A percentile compares a stretch with the other conserved stretches of the same genome.
phyloP scores from a whole-genome alignment of 2,888 invertebrate species.

The Leptopilina myrica region DNA sequence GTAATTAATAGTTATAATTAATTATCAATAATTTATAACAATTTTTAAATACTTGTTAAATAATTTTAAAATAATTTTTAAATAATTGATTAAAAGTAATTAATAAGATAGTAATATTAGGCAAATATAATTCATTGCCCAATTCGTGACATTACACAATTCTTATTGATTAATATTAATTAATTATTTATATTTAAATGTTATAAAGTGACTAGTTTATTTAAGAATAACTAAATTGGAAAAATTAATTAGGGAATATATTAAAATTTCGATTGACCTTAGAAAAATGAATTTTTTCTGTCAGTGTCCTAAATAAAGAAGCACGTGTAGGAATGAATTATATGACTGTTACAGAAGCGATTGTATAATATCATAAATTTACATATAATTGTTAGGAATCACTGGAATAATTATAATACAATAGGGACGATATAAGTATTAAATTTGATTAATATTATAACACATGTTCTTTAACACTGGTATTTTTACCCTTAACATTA shows the following conservation, averaged over 20 bases:
- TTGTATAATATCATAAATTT: constrained; percentile 6
- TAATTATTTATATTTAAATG: background rate
- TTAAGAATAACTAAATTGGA: background rate
- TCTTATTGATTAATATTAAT: no score
- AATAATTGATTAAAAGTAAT: no score
- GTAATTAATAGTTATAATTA: no score
- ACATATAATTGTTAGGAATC: constrained; percentile 5
- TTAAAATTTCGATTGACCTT: constrained; percentile 6
- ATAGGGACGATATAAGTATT: constrained; percentile 12
- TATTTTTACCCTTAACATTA: background rate
- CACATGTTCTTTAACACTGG: background rate
- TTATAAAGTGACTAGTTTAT: background rate
- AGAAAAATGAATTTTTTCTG: background rate
- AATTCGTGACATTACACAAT: no score
- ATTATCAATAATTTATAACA: no score
- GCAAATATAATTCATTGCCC: no score
- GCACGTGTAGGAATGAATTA: background rate
- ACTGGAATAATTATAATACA: background rate
- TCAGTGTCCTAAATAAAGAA: constrained; percentile 1
- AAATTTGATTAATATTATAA: constrained; percentile 6
- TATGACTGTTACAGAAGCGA: constrained; percentile 4
- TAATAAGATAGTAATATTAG: no score
- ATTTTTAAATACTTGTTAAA: no score
- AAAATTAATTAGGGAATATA: background rate
- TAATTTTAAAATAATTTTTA: no score